A percentile compares a stretch with the other conserved stretches of the same genome.
These are phyloP conservation scores for Danaus plexippus DNA, from an alignment of 1,140 invertebrate species.

Conservation along the genomic window DNA sequence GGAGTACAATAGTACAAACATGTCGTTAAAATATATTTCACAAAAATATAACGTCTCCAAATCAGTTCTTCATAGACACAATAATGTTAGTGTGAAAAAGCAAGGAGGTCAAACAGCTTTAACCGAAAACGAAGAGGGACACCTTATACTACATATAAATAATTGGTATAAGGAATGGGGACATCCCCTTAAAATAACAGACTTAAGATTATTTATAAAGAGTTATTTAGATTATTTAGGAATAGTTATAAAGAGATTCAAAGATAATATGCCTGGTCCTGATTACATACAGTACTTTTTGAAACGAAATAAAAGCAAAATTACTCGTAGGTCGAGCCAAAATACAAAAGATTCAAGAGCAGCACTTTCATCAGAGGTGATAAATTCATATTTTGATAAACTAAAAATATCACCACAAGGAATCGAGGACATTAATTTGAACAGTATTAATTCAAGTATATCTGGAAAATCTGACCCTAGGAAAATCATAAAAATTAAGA, in stretches of 20 bases:
- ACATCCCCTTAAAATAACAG: background rate
- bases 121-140: background rate
- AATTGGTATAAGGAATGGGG: background rate
- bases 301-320: conserved; percentile 30
- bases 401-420: too few species aligned
- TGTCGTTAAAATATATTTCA: background rate
- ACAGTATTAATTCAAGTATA: too few species aligned
- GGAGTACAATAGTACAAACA: conserved; percentile 3
- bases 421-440: too few species aligned
- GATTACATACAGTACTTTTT: conserved; percentile 31
- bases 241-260: conserved; percentile 24
- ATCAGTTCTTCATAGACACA: conserved; percentile 4
- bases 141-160: conserved; percentile 2
- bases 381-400: too few species aligned
- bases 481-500: too few species aligned
- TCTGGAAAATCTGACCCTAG: too few species aligned
- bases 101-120: conserved; percentile 3
- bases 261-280: conserved; percentile 33
- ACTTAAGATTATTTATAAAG: too few species aligned
- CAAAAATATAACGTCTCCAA: conserved; percentile 3
- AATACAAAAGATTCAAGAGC: conserved; percentile 34
- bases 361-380: conserved; percentile 6
- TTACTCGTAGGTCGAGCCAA: conserved; percentile 29
- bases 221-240: conserved; percentile 27
- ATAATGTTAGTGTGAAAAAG: conserved; percentile 2